phyloP scores from a whole-genome alignment of 2,797 vertebrate genomes.

The Cirrhinus molitorella region DNA sequence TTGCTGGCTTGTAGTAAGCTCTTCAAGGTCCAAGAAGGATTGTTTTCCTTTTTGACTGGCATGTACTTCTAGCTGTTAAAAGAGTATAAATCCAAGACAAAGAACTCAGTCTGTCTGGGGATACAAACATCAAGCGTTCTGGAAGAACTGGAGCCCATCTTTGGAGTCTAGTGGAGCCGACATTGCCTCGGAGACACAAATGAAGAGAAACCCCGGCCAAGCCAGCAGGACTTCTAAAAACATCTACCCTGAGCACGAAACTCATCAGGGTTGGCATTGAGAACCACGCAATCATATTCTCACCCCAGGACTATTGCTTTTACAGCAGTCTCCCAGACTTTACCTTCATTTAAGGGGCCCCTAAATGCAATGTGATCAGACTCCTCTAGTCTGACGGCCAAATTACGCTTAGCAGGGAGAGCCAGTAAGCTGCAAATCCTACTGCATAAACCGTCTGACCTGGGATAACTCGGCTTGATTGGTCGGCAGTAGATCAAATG shows the following conservation, averaged over 20 bases:
- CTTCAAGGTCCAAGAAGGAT: constrained; percentile 32
- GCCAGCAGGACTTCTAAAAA: constrained; percentile 60
- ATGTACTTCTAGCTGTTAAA: constrained; percentile 34
- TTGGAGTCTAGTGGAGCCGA: constrained; percentile 63
- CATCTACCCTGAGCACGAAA: constrained; percentile 57
- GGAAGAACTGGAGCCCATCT: constrained; percentile 43
- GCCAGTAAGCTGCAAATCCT: constrained; percentile 73
- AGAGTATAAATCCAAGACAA: constrained; percentile 28
- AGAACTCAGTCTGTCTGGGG: constrained; percentile 38
- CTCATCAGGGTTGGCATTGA: constrained; percentile 45
- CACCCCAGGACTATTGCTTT: constrained; percentile 46
- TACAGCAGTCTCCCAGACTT: constrained; percentile 46
- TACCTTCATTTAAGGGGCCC: constrained; percentile 54
- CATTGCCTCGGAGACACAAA: constrained; percentile 66
- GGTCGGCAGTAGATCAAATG: constrained; percentile 22
- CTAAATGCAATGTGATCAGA: constrained; percentile 63
- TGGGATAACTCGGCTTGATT: constrained; percentile 61
- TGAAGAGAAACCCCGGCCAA: constrained; percentile 67
- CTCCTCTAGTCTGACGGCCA: constrained; percentile 66
- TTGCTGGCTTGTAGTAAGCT: constrained; percentile 18
- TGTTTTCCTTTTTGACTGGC: constrained; percentile 37
- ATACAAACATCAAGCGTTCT: constrained; percentile 30
- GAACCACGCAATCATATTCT: constrained; percentile 50
- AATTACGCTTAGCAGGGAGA: constrained; percentile 64
- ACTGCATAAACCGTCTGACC: constrained; percentile 69